Evolutionary conservation across 2,888 invertebrate species (phyloP).

Genomic region (Allacma fusca): DNA sequence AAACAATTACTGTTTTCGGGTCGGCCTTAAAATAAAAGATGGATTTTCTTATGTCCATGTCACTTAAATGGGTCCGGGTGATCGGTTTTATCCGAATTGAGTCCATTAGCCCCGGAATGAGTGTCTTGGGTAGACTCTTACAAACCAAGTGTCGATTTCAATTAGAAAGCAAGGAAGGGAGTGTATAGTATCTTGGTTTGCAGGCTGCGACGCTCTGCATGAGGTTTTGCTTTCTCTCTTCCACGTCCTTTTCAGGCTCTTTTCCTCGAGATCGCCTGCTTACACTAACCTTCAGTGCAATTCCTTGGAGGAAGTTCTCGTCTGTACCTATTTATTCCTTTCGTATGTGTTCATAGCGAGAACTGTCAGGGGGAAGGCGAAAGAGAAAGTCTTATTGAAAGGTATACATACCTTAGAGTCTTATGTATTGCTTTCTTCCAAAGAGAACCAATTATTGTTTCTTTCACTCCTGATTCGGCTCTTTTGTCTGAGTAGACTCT

Average conservation of each 20-base stretch:
- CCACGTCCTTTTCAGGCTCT: background rate
- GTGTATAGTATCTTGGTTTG: background rate
- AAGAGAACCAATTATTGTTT: slow-evolving; percentile 41
- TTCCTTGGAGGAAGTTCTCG: slow-evolving; percentile 1
- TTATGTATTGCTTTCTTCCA: background rate
- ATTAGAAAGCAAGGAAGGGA: slow-evolving; percentile 27
- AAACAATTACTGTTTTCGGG: slow-evolving; percentile 32
- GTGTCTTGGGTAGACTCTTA: slow-evolving; percentile 32
- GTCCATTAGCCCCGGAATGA: slow-evolving; percentile 37
- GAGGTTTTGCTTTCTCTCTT: background rate
- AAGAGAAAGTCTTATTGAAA: too few relatives aligned
- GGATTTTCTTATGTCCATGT: slow-evolving; percentile 37
- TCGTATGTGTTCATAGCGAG: background rate
- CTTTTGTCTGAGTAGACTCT: slow-evolving; percentile 33
- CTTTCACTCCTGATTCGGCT: slow-evolving; percentile 40
- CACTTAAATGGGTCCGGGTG: slow-evolving; percentile 36
- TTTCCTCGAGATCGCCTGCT: background rate
- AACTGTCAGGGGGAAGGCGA: too few relatives aligned
- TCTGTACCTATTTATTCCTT: slow-evolving; percentile 3
- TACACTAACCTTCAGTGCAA: background rate
- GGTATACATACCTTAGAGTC: too few relatives aligned
- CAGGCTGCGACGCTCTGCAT: background rate
- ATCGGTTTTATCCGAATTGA: slow-evolving; percentile 38
- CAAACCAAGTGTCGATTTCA: slow-evolving; percentile 40
- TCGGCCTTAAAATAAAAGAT: slow-evolving; percentile 18